These are phyloP conservation scores for Phaethornis superciliosus DNA, from an alignment of 2,113 vertebrate genomes.

Conservation along the genomic window DNA sequence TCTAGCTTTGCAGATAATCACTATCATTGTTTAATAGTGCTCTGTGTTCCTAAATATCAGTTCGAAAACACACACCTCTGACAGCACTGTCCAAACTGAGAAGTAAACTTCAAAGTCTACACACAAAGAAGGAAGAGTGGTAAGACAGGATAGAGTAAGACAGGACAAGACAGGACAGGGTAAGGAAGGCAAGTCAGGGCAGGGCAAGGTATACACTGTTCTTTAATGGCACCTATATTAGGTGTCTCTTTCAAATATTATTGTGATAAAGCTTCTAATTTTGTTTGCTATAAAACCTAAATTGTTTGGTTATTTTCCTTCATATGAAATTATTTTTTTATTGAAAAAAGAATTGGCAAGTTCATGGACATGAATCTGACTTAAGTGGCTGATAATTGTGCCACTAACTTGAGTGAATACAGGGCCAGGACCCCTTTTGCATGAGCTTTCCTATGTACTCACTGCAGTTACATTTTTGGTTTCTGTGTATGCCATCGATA, in stretches of 20 bases:
- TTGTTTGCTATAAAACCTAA: not conserved
- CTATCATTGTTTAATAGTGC: not conserved
- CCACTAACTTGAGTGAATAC: not conserved
- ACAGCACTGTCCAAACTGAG: not conserved
- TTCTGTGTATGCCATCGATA: not conserved
- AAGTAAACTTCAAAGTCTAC: not conserved
- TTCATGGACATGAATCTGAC: not conserved
- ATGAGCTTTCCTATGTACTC: not conserved
- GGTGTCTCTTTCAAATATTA: not conserved
- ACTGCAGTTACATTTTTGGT: not conserved
- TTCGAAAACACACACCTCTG: not conserved
- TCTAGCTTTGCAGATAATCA: not conserved
- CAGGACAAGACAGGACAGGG: not conserved
- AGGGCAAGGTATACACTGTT: not conserved
- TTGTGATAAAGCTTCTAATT: not conserved
- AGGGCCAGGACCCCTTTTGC: not conserved
- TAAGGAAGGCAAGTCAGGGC: not conserved
- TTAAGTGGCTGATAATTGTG: not conserved
- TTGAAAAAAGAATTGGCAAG: not conserved
- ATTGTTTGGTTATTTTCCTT: not conserved
- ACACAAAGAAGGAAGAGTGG: not conserved
- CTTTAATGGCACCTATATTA: not conserved
- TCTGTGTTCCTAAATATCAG: not conserved
- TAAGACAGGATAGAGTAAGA: not conserved
- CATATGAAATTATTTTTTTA: not conserved